Evolutionary conservation across 2,797 vertebrate species (phyloP).

Genomic region (Scleropages formosus): DNA sequence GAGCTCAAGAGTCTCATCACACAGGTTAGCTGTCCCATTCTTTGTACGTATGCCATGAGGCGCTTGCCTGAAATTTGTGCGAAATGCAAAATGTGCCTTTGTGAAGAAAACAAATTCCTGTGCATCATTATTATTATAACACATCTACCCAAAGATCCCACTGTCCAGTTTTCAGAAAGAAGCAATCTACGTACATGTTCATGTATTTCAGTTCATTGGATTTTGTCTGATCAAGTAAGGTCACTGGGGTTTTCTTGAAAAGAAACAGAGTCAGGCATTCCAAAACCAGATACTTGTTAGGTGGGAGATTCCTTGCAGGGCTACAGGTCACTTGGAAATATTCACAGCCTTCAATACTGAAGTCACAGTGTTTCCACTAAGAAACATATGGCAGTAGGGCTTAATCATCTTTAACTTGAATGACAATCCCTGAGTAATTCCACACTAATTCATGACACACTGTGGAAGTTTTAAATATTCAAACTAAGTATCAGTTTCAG

Average conservation of each 20-base stretch:
- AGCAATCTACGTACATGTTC: background rate
- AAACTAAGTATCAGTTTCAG: background rate
- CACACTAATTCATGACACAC: background rate
- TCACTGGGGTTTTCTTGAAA: no score
- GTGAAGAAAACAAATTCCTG: no score
- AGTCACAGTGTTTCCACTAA: background rate
- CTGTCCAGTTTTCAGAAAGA: background rate
- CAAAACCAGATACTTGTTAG: background rate
- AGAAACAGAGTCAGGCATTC: background rate
- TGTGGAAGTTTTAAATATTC: background rate
- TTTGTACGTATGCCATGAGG: no score
- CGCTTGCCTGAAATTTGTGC: no score
- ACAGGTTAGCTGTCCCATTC: slow-evolving; percentile 69
- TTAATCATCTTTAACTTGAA: background rate
- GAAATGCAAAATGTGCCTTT: no score
- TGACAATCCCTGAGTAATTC: background rate
- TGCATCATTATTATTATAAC: background rate
- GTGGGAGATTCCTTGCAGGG: background rate
- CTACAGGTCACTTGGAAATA: no score
- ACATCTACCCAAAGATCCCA: background rate
- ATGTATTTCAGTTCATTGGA: no score
- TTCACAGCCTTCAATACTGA: background rate
- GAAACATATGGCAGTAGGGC: background rate
- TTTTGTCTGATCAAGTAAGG: background rate
- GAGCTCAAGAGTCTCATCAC: slow-evolving; percentile 84